phyloP scores from a whole-genome alignment of 1,140 invertebrate species.

The Nebria ingens region DNA sequence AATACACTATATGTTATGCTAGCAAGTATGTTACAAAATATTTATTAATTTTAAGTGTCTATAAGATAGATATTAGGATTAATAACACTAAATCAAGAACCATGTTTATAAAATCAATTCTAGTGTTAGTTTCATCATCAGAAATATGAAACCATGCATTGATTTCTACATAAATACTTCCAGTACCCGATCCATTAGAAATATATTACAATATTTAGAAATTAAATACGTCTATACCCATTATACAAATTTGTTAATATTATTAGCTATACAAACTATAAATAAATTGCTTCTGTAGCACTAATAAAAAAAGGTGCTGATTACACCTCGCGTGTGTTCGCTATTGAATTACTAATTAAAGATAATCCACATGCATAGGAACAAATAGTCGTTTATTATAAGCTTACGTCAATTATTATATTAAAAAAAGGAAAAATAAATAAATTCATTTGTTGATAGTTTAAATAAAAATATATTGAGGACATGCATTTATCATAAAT shows the following conservation, averaged over 20 bases:
- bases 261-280: not conserved
- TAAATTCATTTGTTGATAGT: not conserved
- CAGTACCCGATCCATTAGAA: not conserved
- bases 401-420: not conserved
- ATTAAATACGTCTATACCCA: no score
- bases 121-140: not conserved
- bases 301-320: not conserved
- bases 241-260: not conserved
- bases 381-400: not conserved
- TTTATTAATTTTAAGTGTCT: not conserved
- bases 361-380: not conserved
- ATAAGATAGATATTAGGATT: not conserved
- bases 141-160: not conserved
- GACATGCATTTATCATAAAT: not conserved
- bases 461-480: not conserved
- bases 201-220: not conserved
- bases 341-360: not conserved
- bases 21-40: not conserved
- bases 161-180: not conserved
- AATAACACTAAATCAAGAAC: not conserved
- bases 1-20: not conserved
- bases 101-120: not conserved
- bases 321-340: not conserved
- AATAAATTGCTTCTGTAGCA: not conserved
- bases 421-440: not conserved